Percentiles rank a stretch among this genome's conserved stretches.
These are phyloP conservation scores for Lasioglossum calceatum DNA, from an alignment of 2,888 invertebrate genomes.

Conservation along the genomic window DNA sequence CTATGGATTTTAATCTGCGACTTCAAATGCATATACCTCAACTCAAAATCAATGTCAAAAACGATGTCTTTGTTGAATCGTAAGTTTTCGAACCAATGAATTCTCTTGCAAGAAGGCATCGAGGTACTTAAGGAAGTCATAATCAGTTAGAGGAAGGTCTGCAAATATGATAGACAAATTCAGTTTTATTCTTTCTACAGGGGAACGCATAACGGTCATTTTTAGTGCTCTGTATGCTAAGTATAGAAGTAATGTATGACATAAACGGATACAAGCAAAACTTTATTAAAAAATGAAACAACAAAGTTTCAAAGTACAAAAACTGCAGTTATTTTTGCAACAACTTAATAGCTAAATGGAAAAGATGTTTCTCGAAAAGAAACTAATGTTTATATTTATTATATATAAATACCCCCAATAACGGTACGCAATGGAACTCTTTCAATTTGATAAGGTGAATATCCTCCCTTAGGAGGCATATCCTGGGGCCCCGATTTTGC, in stretches of 20 bases:
- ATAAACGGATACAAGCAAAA: background rate
- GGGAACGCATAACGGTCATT: background rate
- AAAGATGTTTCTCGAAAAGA: background rate
- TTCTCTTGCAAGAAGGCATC: background rate
- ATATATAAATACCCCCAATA: constrained; percentile 70
- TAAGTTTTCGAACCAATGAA: background rate
- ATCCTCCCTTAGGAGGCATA: constrained; percentile 97
- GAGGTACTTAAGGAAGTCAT: background rate
- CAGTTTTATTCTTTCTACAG: background rate
- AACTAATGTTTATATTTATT: background rate
- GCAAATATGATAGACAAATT: background rate
- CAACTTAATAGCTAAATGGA: background rate
- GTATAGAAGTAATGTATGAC: background rate
- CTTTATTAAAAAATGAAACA: background rate
- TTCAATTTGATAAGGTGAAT: constrained; percentile 90
- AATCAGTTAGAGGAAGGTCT: background rate
- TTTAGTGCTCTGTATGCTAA: background rate
- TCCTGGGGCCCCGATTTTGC: constrained; percentile 89
- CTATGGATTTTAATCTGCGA: background rate
- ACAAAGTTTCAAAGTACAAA: background rate
- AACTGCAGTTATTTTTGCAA: background rate
- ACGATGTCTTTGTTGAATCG: background rate
- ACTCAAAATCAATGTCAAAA: background rate
- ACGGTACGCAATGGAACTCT: constrained; percentile 85
- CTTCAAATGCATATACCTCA: background rate